Evolutionary conservation across 2,113 vertebrate genomes (phyloP).

Genomic region (Crotalus helleri): DNA sequence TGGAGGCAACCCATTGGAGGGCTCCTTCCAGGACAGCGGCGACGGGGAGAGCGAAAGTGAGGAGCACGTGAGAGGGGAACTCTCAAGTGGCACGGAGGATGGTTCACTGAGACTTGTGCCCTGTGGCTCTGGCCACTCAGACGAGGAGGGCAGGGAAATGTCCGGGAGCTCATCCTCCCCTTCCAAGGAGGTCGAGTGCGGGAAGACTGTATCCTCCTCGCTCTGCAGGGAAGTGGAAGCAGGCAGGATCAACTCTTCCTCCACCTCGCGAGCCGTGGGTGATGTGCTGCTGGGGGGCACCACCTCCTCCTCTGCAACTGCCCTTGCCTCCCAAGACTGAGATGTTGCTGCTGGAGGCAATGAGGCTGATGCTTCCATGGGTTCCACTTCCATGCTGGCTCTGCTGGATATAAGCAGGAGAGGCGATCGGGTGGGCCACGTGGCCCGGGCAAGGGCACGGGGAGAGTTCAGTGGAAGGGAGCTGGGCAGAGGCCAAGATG

Average conservation of each 20-base stretch:
- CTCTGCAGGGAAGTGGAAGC: background rate
- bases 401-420: background rate
- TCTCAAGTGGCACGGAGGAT: background rate
- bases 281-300: background rate
- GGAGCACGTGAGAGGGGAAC: background rate
- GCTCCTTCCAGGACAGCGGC: background rate
- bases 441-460: background rate
- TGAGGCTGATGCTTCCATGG: background rate
- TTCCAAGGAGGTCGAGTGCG: background rate
- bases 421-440: background rate
- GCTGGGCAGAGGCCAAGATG: background rate
- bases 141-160: background rate
- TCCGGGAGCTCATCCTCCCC: background rate
- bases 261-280: background rate
- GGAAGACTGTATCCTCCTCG: background rate
- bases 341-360: background rate
- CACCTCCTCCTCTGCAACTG: background rate
- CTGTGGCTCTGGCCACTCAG: background rate
- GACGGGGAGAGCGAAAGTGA: background rate
- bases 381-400: background rate
- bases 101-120: background rate
- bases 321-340: background rate
- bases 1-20: background rate
- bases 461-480: background rate
- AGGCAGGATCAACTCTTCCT: background rate